Base-by-base conservation (phyloP, 2,888 invertebrate genomes). In the Mimachlamys varia region DNA sequence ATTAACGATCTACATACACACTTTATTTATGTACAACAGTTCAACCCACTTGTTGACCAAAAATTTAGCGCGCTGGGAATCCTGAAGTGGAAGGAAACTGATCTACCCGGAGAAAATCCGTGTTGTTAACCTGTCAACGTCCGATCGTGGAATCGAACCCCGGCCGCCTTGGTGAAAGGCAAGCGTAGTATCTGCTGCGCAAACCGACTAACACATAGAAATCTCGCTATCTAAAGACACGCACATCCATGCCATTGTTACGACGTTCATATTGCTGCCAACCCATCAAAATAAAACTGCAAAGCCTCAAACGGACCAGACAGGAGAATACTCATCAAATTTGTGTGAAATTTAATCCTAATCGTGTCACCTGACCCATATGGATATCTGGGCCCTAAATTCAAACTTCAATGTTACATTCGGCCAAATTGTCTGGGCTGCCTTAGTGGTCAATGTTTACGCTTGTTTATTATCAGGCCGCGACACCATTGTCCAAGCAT, bases 401-500 rank as follows among this genome's bases (percentile, higher is more conserved):
- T 33, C 33, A 27, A 33, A 27, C 76, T 76, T 33, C 76, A 76
- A 76, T 76, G 76, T 76, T 76, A 76, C 76, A 76, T 76, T 76
- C 27, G 76, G 76, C 27, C 76, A 33, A 33, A 76, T 27, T 76
- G 76, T 76, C 76, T 76, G 33, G 76, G 1, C 76, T 10, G 33
- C 15, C 76, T 27, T 76, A 76, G 76, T 76, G 76, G 76, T 76
- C 76, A 76, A 27, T 15, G 27, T 76, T 76, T 76, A 76, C 76
- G 76, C 76, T 76, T 76, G 33, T 76, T 76, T 76, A 76, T 76
- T 15, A 76, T 33, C 33, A 76, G 19, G 27, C 76, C 27, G 33
- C 76, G 76, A 76, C 76, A 76, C 76, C 76, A 33, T 76, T 76
- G 76, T 90, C 88, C 88, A 58, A n/a, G 88, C 90, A 58, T 76